phyloP scores from a whole-genome alignment of 2,113 vertebrate genomes.

The Clarias gariepinus region DNA sequence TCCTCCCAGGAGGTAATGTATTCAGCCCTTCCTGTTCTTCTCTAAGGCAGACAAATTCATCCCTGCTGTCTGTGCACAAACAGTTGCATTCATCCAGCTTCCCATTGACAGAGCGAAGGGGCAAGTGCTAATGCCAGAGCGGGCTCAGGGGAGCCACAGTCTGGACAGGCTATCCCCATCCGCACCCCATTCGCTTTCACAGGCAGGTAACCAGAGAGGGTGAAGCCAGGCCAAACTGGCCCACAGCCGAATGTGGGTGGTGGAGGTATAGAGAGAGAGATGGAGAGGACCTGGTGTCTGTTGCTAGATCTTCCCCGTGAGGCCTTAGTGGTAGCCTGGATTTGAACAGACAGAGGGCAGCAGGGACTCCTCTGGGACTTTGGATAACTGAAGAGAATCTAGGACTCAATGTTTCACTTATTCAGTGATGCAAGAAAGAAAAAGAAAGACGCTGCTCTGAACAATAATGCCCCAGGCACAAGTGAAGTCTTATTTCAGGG shows the following conservation, averaged over 20 bases:
- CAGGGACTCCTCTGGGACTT: conserved; percentile 61
- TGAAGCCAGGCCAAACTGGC: conserved; percentile 66
- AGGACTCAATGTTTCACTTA: conserved; percentile 40
- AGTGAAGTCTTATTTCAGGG: conserved; percentile 12
- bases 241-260: conserved; percentile 52
- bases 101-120: conserved; percentile 68
- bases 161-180: conserved; percentile 73
- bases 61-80: conserved; percentile 72
- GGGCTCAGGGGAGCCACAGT: conserved; percentile 73
- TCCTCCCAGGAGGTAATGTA: conserved; percentile 53
- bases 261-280: conserved; percentile 39
- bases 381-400: conserved; percentile 27
- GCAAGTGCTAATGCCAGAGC: conserved; percentile 67
- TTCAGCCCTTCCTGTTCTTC: conserved; percentile 67
- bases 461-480: conserved; percentile 26
- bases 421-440: conserved; percentile 18
- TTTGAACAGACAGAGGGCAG: conserved; percentile 47
- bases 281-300: conserved; percentile 62
- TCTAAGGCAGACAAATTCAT: conserved; percentile 72
- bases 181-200: conserved; percentile 66
- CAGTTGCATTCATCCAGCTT: conserved; percentile 69
- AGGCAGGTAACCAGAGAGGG: conserved; percentile 73
- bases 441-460: conserved; percentile 14
- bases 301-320: conserved; percentile 66
- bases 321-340: conserved; percentile 56